Conservation (phyloP, 2,113 vertebrate species). For the Sylvilagus bachmani region DNA sequence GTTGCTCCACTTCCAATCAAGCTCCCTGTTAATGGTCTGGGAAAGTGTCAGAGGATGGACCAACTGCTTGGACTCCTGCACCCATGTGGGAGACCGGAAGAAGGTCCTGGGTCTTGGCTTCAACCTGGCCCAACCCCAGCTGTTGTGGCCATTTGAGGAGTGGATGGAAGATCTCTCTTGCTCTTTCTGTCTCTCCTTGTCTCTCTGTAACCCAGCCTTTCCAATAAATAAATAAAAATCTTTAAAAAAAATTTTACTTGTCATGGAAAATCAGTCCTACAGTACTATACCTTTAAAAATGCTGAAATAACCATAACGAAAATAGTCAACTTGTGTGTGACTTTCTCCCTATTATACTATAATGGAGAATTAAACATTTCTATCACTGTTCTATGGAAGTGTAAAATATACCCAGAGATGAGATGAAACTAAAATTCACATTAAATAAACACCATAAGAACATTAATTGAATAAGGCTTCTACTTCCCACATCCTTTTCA, state of each 20-base stretch:
- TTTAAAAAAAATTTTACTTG: background rate
- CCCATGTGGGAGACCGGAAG: too few relatives aligned
- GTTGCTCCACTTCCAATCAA: too few relatives aligned
- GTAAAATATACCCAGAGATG: background rate
- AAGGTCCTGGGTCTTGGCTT: too few relatives aligned
- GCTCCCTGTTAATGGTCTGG: too few relatives aligned
- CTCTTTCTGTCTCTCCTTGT: too few relatives aligned
- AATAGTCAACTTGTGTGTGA: background rate
- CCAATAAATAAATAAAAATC: too few relatives aligned
- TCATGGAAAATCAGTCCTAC: background rate
- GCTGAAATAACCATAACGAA: background rate
- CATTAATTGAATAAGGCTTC: background rate
- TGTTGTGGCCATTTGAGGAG: too few relatives aligned
- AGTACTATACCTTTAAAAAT: background rate
- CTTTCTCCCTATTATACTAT: background rate
- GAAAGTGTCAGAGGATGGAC: too few relatives aligned
- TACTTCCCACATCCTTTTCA: background rate
- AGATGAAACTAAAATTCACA: constrained; percentile 5
- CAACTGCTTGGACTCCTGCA: too few relatives aligned
- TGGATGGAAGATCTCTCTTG: too few relatives aligned
- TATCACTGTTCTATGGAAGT: constrained; percentile 7
- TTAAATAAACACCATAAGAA: constrained; percentile 1
- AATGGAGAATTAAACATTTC: constrained; percentile 5
- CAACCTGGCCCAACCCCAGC: too few relatives aligned
- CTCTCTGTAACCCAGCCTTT: too few relatives aligned